A percentile compares a stretch with the other conserved stretches of the same genome.
Evolutionary conservation across 2,797 vertebrate genomes (phyloP).

Genomic region (Pyrrhura leucotis): DNA sequence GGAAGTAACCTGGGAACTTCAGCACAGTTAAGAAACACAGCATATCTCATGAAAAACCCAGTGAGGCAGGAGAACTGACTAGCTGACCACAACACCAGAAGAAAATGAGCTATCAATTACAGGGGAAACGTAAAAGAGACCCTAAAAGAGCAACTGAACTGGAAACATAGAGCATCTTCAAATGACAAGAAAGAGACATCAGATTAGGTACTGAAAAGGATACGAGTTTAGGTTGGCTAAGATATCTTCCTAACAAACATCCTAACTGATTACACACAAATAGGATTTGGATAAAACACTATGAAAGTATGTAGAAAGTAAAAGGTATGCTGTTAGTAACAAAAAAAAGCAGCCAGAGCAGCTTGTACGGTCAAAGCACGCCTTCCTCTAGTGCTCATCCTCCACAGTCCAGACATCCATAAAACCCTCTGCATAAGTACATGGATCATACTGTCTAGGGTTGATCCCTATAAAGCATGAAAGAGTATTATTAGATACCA

Average conservation of each 20-base stretch:
- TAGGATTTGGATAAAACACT: not conserved
- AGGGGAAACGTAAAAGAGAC: not conserved
- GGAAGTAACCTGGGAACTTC: not conserved
- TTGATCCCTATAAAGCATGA: constrained; percentile 9
- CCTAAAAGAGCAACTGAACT: not conserved
- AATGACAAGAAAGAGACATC: not conserved
- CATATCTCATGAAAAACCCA: not conserved
- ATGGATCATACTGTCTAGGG: not conserved
- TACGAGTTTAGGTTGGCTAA: not conserved
- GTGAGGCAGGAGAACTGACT: not conserved
- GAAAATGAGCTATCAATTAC: not conserved
- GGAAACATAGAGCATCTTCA: not conserved
- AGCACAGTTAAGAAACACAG: not conserved
- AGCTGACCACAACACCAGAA: not conserved
- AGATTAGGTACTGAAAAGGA: not conserved
- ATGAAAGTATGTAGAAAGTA: not conserved
- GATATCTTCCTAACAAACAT: not conserved
- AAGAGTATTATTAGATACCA: constrained; percentile 8
- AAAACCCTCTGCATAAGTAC: not conserved
- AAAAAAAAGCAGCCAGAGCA: not conserved
- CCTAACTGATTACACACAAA: not conserved
- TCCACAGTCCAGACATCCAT: not conserved
- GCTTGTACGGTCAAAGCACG: not conserved
- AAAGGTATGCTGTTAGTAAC: not conserved
- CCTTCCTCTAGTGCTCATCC: not conserved